Evolutionary conservation across 2,113 vertebrate genomes (phyloP).

Genomic region (Geococcyx californianus): DNA sequence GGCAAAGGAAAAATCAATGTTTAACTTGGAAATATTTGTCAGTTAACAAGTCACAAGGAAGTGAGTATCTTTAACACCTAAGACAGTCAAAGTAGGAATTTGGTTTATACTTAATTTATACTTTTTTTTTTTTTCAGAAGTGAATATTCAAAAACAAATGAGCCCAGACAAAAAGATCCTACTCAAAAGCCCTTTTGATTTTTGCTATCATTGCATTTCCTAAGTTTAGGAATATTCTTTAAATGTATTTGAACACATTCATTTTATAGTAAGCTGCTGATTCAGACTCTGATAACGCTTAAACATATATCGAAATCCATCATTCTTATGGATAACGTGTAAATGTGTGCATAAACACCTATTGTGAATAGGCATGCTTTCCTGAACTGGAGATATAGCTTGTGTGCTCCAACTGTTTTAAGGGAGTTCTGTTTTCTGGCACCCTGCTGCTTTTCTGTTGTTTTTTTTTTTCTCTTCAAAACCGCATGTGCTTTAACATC

Average conservation of each 20-base stretch:
- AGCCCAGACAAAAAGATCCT: neutral
- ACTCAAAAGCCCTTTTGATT: neutral
- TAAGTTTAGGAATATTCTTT: neutral
- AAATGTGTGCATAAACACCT: neutral
- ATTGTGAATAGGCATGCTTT: neutral
- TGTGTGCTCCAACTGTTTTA: neutral
- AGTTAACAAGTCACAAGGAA: conserved; percentile 72
- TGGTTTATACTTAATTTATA: neutral
- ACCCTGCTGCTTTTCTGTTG: neutral
- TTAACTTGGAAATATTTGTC: conserved; percentile 79
- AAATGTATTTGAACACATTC: neutral
- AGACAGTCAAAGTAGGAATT: neutral
- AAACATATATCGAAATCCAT: neutral
- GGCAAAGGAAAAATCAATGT: conserved; percentile 75
- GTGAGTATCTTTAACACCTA: conserved; percentile 8
- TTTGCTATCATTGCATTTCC: neutral
- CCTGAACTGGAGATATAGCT: neutral
- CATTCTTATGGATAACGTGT: neutral
- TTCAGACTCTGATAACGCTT: neutral
- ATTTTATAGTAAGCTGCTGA: neutral
- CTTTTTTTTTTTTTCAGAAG: too few species aligned
- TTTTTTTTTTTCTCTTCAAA: neutral
- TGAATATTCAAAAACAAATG: neutral
- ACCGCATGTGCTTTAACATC: neutral
- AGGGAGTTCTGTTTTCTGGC: neutral